Evolutionary conservation across 35 echinoderm and acorn worm genomes (phyloP).

Genomic region (Apostichopus parvimensis): DNA sequence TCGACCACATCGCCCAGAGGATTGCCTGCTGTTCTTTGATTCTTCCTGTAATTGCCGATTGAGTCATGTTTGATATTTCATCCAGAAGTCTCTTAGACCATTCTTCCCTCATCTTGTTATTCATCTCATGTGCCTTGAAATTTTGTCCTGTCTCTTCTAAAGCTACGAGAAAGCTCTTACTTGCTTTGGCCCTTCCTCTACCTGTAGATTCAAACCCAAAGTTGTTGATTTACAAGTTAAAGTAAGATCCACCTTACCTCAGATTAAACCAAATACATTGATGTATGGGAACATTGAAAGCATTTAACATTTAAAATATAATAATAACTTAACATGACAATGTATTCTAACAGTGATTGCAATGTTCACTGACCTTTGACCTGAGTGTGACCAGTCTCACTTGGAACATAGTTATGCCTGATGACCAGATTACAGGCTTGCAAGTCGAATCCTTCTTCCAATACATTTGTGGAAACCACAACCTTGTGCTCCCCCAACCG

Average conservation of each 20-base stretch:
- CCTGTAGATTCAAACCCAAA: slow-evolving; percentile 15
- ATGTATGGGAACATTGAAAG: no score
- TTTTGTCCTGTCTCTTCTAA: slow-evolving; percentile 5
- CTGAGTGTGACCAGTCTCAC: slow-evolving; percentile 70
- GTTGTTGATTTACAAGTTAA: not conserved
- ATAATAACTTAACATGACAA: no score
- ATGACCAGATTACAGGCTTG: slow-evolving; percentile 63
- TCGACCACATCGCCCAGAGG: not conserved
- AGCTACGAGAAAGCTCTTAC: slow-evolving; percentile 44
- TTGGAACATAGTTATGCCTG: slow-evolving; percentile 70
- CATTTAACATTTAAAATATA: no score
- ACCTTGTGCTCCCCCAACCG: slow-evolving; percentile 55
- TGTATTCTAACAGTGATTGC: no score
- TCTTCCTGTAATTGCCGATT: not conserved
- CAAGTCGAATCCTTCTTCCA: slow-evolving; percentile 72
- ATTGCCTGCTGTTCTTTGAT: slow-evolving; percentile 20
- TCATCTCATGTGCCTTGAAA: slow-evolving; percentile 30
- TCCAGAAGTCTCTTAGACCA: slow-evolving; percentile 10
- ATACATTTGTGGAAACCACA: slow-evolving; percentile 63
- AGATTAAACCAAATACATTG: no score
- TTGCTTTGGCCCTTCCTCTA: slow-evolving; percentile 40
- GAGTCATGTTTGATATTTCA: not conserved
- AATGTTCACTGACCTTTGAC: slow-evolving; percentile 54
- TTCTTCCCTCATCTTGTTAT: slow-evolving; percentile 37
- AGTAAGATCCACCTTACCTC: not conserved